Evolutionary conservation across 2,113 vertebrate genomes (phyloP).

Genomic region (Poecile atricapillus): DNA sequence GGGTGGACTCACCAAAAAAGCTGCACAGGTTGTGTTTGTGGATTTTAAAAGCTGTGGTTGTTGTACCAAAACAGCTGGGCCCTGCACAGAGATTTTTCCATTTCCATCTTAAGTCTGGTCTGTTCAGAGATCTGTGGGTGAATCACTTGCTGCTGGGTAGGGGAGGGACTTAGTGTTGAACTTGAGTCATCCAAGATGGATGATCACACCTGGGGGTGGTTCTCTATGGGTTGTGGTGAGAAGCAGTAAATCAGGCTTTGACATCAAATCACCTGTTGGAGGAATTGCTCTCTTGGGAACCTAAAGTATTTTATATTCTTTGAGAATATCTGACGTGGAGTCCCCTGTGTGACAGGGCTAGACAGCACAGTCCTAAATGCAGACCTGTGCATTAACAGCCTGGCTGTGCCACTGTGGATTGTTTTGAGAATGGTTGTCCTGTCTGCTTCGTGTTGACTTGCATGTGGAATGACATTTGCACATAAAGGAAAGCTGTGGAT

Average conservation of each 20-base stretch:
- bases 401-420: background rate
- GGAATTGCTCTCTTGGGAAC: background rate
- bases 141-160: background rate
- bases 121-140: background rate
- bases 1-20: background rate
- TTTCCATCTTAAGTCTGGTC: background rate
- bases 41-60: background rate
- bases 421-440: background rate
- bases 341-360: background rate
- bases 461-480: background rate
- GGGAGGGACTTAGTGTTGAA: background rate
- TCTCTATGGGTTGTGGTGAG: background rate
- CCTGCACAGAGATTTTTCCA: background rate
- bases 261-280: background rate
- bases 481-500: background rate
- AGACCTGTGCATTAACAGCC: background rate
- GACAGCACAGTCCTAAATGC: background rate
- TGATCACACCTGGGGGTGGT: background rate
- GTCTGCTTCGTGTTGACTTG: background rate
- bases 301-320: background rate
- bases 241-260: background rate
- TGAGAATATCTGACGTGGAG: background rate
- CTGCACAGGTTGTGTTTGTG: background rate
- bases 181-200: background rate
- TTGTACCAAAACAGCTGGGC: background rate